Conservation (phyloP, 2,797 vertebrate genomes). For the Cynopterus sphinx region DNA sequence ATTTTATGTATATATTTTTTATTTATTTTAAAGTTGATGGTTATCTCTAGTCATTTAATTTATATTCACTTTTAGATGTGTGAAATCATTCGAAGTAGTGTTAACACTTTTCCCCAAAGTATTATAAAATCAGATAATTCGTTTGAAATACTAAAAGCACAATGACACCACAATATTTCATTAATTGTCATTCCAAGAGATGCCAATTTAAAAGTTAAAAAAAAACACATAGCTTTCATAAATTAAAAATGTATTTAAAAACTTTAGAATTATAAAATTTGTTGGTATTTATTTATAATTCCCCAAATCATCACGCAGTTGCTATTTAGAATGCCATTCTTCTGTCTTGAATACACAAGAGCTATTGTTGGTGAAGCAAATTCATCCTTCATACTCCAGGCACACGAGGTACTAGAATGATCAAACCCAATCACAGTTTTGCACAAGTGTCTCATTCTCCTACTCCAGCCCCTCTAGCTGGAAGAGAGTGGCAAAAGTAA, state of each 20-base stretch:
- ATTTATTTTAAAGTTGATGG: neutral
- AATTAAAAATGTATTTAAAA: neutral
- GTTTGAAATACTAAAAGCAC: conserved; percentile 11
- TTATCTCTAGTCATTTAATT: neutral
- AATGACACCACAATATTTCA: neutral
- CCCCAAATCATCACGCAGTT: neutral
- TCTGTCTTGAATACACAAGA: neutral
- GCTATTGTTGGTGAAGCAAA: neutral
- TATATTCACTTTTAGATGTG: neutral
- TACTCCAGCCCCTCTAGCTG: neutral
- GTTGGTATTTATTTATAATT: neutral
- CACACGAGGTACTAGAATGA: neutral
- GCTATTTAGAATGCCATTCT: neutral
- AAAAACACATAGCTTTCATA: neutral
- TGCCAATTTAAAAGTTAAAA: conserved; percentile 31
- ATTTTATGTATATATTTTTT: neutral
- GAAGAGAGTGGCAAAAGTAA: neutral
- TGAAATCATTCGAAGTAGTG: conserved; percentile 30
- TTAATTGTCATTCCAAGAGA: neutral
- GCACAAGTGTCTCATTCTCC: neutral
- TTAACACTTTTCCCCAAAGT: neutral
- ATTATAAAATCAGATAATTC: neutral
- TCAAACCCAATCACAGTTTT: neutral
- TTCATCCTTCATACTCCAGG: neutral
- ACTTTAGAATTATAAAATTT: neutral